These are phyloP conservation scores for Tauraco erythrolophus DNA, from an alignment of 2,113 vertebrate genomes.

Conservation along the genomic window DNA sequence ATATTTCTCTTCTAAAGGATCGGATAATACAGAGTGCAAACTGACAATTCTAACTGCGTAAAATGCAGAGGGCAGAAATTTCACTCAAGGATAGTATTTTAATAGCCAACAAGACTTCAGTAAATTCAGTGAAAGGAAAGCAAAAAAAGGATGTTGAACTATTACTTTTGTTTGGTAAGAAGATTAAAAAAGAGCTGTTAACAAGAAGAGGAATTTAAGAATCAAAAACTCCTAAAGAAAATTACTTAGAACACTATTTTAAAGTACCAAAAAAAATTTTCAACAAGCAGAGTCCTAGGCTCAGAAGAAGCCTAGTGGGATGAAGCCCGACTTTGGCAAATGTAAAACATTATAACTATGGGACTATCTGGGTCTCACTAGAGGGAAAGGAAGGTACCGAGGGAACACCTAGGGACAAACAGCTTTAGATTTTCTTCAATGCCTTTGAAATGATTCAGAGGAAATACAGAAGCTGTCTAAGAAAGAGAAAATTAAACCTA, in stretches of 20 bases:
- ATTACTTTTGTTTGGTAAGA: background rate
- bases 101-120: background rate
- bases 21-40: background rate
- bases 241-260: background rate
- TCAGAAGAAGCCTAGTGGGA: background rate
- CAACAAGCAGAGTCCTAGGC: background rate
- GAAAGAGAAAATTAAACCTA: background rate
- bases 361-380: background rate
- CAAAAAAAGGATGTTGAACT: background rate
- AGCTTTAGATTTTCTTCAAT: background rate
- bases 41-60: background rate
- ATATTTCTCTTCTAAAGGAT: background rate
- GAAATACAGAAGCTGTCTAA: background rate
- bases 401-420: background rate
- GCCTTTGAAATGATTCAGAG: background rate
- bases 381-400: background rate
- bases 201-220: background rate
- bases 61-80: background rate
- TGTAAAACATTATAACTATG: background rate
- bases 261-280: background rate
- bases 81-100: background rate
- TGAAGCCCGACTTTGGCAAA: background rate
- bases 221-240: background rate
- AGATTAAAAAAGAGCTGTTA: background rate
- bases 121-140: background rate